Conservation (phyloP, 1,140 invertebrate species). For the Caenorhabditis inopinata region DNA sequence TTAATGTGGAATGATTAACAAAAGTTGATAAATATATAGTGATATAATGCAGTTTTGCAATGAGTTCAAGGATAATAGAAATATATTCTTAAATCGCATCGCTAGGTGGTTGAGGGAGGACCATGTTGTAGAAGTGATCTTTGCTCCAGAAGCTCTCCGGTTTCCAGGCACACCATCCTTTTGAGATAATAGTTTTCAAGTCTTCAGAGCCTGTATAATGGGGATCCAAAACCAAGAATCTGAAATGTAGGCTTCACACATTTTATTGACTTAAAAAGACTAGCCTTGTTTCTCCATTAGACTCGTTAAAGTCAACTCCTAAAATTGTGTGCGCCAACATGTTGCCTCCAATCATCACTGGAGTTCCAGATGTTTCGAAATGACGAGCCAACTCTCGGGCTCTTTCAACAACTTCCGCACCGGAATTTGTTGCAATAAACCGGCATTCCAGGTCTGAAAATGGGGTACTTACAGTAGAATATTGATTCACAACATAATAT, state of each 20-base stretch:
- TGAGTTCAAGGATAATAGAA: neutral
- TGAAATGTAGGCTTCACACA: slow-evolving; percentile 66
- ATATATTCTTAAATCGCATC: neutral
- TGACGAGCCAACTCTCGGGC: slow-evolving; percentile 81
- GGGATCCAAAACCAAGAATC: slow-evolving; percentile 92
- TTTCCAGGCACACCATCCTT: slow-evolving; percentile 67
- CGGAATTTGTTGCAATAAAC: slow-evolving; percentile 81
- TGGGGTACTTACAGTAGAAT: neutral
- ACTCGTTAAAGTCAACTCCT: slow-evolving; percentile 83
- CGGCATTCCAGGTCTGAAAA: slow-evolving; percentile 72
- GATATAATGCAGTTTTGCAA: neutral
- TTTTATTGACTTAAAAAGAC: neutral
- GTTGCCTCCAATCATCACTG: slow-evolving; percentile 84
- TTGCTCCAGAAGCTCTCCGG: slow-evolving; percentile 60
- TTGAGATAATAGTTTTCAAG: slow-evolving; percentile 68
- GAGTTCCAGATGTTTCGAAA: slow-evolving; percentile 88
- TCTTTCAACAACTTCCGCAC: slow-evolving; percentile 79
- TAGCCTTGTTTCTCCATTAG: slow-evolving; percentile 69
- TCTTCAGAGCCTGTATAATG: slow-evolving; percentile 84
- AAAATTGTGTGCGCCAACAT: slow-evolving; percentile 95
- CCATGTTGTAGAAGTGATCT: slow-evolving; percentile 61
- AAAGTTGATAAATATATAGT: neutral
- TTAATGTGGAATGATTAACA: neutral
- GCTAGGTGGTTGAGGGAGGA: slow-evolving; percentile 48
- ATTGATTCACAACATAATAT: neutral